Conservation (phyloP, 2,888 invertebrate species). For the Drosophila koepferae region DNA sequence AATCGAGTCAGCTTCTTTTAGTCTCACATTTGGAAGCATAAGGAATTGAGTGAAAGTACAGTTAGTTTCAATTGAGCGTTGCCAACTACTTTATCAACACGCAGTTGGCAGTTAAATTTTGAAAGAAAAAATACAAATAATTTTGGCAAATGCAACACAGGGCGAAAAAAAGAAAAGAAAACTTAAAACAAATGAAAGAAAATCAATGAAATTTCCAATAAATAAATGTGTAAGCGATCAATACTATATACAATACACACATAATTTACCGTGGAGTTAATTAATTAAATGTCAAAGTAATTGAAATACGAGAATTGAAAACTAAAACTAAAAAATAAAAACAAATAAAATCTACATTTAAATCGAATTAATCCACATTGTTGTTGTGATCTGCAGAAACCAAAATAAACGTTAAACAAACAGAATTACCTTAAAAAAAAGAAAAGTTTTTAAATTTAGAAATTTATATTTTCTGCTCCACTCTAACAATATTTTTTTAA, state of each 20-base stretch:
- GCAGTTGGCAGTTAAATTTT: slow-evolving; percentile 12
- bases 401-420: slow-evolving; percentile 69
- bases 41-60: slow-evolving; percentile 2
- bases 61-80: background rate
- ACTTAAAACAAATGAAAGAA: slow-evolving; percentile 2
- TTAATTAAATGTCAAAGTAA: slow-evolving; percentile 38
- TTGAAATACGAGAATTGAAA: slow-evolving; percentile 23
- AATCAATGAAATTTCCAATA: slow-evolving; percentile 32
- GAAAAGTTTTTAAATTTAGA: background rate
- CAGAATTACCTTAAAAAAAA: slow-evolving; percentile 37
- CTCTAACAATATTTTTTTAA: slow-evolving; percentile 10
- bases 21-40: background rate
- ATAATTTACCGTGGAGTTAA: slow-evolving; percentile 56
- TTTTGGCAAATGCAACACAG: slow-evolving; percentile 6
- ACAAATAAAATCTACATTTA: slow-evolving; percentile 40
- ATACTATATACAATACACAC: slow-evolving; percentile 19
- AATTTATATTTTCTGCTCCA: slow-evolving; percentile 20
- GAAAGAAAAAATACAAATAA: background rate
- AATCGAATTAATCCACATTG: slow-evolving; percentile 74
- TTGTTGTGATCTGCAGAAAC: slow-evolving; percentile 78
- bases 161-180: slow-evolving; percentile 2
- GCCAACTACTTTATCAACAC: background rate
- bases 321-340: slow-evolving; percentile 11
- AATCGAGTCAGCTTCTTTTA: background rate
- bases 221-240: slow-evolving; percentile 35